These are phyloP conservation scores for Eumacrocentrus americanus DNA, from an alignment of 2,888 invertebrate species.

Conservation along the genomic window DNA sequence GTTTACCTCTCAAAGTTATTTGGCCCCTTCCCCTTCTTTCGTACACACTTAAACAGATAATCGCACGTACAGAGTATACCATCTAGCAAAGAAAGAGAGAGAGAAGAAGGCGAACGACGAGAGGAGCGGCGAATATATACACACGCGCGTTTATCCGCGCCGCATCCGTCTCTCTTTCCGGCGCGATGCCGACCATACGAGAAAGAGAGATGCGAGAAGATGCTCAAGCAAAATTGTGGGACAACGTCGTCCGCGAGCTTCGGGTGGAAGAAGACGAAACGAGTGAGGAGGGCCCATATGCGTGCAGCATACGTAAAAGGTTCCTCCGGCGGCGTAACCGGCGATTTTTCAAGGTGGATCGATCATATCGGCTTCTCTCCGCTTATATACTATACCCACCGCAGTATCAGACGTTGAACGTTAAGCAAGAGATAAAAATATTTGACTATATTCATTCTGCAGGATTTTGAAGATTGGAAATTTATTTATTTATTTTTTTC, in stretches of 20 bases:
- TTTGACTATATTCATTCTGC: neutral
- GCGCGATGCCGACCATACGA: neutral
- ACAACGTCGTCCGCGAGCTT: conserved; percentile 7
- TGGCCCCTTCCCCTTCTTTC: conserved; percentile 37
- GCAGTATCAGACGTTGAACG: neutral
- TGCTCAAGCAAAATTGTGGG: neutral
- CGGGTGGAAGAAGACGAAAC: neutral
- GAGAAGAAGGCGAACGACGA: conserved; percentile 3
- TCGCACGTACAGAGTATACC: conserved; percentile 21
- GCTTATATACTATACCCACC: no score
- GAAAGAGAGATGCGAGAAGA: neutral
- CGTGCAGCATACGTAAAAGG: conserved; percentile 49
- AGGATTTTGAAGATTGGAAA: neutral
- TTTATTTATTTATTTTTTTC: neutral
- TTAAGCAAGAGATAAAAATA: no score
- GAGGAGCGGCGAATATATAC: conserved; percentile 5
- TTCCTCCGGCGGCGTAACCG: conserved; percentile 15
- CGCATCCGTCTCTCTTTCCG: conserved; percentile 16
- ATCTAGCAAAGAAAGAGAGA: conserved; percentile 13
- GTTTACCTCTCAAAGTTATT: conserved; percentile 54
- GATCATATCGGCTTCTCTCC: conserved; percentile 26
- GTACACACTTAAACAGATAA: conserved; percentile 26
- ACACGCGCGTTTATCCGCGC: conserved; percentile 18
- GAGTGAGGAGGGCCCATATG: conserved; percentile 34
- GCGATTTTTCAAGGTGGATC: conserved; percentile 33